Base-by-base conservation (phyloP, 2,888 invertebrate genomes). In the Hyposoter dolosus region DNA sequence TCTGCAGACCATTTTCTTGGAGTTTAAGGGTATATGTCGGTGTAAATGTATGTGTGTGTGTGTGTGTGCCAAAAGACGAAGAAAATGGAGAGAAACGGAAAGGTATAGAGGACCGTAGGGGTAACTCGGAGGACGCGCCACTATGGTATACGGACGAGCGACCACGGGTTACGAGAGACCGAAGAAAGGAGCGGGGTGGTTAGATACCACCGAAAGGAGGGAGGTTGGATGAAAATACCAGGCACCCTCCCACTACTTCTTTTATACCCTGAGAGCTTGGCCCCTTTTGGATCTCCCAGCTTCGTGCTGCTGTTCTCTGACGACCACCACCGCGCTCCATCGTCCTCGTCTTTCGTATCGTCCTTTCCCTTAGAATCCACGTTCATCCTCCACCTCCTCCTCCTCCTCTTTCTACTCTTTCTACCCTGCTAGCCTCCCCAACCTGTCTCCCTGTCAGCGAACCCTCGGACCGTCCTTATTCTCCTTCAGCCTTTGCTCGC, bases 241-340 rank as follows among this genome's bases (percentile, higher is more conserved):
- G 88, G 90, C 78, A 82, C 90, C 92, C 92, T 74, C 78, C 79
- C 82, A 78, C 86, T 35, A 69, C 83, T 86, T 92, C 92, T 91
- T 92, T 92, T 92, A 93, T 93, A 91, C 92, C 91, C 92, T 90
- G 90, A 90, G 92, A 83, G 86, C 84, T 82, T 91, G 91, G 92
- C 92, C 92, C 92, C 88, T 86, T 90, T 90, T 91, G 91, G 92
- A 92, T 93, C 91, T 91, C 56, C 81, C 56, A 47, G 81, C 78
- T 74, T 68, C 53, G 65, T 65, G 78, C 74, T 77, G 65, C 78
- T 77, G 65, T 84, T 78, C 86, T 87, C 83, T 75, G 77, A 84
- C 87, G 80, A 68, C 82, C 83, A 87, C 71, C 71, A 63, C 63
- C 65, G 83, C 84, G 83, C 84, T 87, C 68, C 71, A 77, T 40